These are phyloP conservation scores for Pseudochromis fuscus DNA, from an alignment of 2,797 vertebrate species.

Conservation along the genomic window DNA sequence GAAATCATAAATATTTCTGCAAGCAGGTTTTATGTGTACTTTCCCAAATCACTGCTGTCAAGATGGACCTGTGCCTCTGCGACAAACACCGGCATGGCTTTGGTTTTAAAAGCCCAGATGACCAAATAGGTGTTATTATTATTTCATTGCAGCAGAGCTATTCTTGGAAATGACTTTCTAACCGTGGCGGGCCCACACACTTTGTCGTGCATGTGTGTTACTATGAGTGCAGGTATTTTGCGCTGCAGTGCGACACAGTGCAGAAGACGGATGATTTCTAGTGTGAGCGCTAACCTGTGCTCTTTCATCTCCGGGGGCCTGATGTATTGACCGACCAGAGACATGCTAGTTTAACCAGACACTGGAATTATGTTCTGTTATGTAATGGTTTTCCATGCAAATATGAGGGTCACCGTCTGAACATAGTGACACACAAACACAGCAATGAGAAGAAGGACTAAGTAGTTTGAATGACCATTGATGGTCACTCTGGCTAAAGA, in stretches of 20 bases:
- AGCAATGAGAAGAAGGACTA: too few relatives aligned
- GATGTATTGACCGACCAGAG: conserved; percentile 18
- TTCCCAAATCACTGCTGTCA: too few relatives aligned
- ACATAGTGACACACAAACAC: not conserved
- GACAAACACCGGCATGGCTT: not conserved
- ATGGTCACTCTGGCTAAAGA: not conserved
- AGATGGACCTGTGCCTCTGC: not conserved
- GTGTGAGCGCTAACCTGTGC: conserved; percentile 41
- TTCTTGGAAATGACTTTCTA: conserved; percentile 39
- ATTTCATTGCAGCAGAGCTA: not conserved
- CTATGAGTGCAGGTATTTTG: conserved; percentile 63
- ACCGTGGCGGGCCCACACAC: not conserved
- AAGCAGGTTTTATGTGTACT: too few relatives aligned
- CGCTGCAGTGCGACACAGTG: conserved; percentile 49
- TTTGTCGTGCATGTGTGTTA: conserved; percentile 52
- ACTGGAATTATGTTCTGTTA: conserved; percentile 24
- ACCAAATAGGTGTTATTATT: not conserved
- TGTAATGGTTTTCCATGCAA: conserved; percentile 13
- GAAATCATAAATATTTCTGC: too few relatives aligned
- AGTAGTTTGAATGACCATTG: not conserved
- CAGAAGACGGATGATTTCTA: conserved; percentile 56
- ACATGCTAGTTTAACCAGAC: conserved; percentile 14
- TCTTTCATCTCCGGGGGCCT: conserved; percentile 26
- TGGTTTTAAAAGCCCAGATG: not conserved
- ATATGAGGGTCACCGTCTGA: not conserved